phyloP scores from a whole-genome alignment of 2,888 invertebrate species.

The Geotrupes spiniger region DNA sequence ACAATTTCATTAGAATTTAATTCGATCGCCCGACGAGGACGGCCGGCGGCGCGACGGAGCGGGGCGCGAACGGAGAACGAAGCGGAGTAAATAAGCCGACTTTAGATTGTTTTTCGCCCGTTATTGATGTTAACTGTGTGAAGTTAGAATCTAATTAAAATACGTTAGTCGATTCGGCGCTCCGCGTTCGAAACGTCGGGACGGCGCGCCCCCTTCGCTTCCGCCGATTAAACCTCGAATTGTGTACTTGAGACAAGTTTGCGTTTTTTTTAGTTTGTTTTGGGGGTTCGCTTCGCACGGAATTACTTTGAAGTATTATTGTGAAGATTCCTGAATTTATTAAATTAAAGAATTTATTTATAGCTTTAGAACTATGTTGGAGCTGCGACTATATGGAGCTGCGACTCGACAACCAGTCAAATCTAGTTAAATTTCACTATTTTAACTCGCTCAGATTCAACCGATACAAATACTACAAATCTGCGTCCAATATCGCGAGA shows the following conservation, averaged over 20 bases:
- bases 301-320: too few relatives aligned
- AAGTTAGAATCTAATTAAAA: slow-evolving; percentile 31
- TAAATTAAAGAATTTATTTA: too few relatives aligned
- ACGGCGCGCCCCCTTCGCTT: slow-evolving; percentile 26
- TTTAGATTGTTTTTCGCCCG: slow-evolving; percentile 31
- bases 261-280: slow-evolving; percentile 10
- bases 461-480: too few relatives aligned
- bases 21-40: slow-evolving; percentile 20
- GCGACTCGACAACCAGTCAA: too few relatives aligned
- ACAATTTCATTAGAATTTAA: slow-evolving; percentile 28
- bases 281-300: not conserved
- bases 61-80: not conserved
- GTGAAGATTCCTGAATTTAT: too few relatives aligned
- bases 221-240: slow-evolving; percentile 25
- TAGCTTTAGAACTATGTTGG: too few relatives aligned
- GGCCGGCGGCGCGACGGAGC: slow-evolving; percentile 13
- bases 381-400: too few relatives aligned
- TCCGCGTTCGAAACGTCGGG: slow-evolving; percentile 22
- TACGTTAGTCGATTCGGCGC: slow-evolving; percentile 27
- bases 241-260: slow-evolving; percentile 12
- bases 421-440: too few relatives aligned
- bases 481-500: too few relatives aligned
- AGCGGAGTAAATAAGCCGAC: slow-evolving; percentile 25
- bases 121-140: slow-evolving; percentile 31
- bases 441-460: too few relatives aligned